Evolutionary conservation across 2,888 invertebrate species (phyloP).

Genomic region (Elmis aenea): DNA sequence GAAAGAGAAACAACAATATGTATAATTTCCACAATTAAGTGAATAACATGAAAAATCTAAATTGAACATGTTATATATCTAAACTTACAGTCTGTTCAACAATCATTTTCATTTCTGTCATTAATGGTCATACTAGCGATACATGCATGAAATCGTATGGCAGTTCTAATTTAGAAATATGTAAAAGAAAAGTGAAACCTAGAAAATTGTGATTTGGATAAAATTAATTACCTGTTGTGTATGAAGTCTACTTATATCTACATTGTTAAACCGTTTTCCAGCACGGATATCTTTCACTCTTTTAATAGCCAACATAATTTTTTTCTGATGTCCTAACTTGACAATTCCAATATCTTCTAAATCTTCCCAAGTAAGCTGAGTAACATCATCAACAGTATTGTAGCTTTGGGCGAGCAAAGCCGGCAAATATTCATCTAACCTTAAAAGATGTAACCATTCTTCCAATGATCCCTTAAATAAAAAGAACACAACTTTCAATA

Average conservation of each 20-base stretch:
- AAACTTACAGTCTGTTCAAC: no score
- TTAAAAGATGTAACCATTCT: conserved; percentile 89
- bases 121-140: no score
- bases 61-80: no score
- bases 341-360: conserved; percentile 96
- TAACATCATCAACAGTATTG: conserved; percentile 88
- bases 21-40: no score
- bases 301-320: conserved; percentile 94
- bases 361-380: conserved; percentile 97
- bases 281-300: conserved; percentile 89
- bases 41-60: no score
- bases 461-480: conserved; percentile 76
- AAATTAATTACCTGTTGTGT: conserved; percentile 41
- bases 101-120: no score
- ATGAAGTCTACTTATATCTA: conserved; percentile 42
- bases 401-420: conserved; percentile 91
- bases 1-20: no score
- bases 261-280: conserved; percentile 63
- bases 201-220: no score
- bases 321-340: conserved; percentile 95
- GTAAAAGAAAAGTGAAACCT: no score
- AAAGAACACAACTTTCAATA: conserved; percentile 7
- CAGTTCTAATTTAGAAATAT: no score
- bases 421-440: conserved; percentile 88
- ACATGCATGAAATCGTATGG: no score